phyloP scores from a whole-genome alignment of 2,113 vertebrate species.

The Salvator merianae region DNA sequence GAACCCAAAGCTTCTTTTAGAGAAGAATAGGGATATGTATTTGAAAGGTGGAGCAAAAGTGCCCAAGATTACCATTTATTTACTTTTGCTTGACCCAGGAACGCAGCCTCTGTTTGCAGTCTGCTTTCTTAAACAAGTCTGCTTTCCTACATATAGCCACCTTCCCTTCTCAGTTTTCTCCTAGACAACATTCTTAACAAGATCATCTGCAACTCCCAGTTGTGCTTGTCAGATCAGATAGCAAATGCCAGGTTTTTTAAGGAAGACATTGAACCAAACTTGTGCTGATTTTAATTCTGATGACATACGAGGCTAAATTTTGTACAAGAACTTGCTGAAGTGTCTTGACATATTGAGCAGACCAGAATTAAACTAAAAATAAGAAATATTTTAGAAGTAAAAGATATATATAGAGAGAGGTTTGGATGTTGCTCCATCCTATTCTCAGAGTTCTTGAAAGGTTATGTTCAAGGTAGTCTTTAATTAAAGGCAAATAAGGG shows the following conservation, averaged over 20 bases:
- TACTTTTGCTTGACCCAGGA: conserved; percentile 50
- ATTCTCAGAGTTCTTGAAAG: conserved; percentile 40
- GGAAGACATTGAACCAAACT: conserved; percentile 4
- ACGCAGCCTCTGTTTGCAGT: conserved; percentile 21
- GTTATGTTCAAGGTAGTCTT: conserved; percentile 14
- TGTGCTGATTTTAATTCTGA: conserved; percentile 30
- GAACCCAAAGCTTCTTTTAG: conserved; percentile 31
- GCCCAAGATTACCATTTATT: conserved; percentile 20
- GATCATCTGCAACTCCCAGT: neutral
- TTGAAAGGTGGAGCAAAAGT: conserved; percentile 21
- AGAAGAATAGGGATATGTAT: conserved; percentile 10
- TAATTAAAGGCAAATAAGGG: conserved; percentile 38
- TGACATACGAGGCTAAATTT: conserved; percentile 24
- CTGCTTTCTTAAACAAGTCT: conserved; percentile 19
- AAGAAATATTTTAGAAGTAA: conserved; percentile 22
- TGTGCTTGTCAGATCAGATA: neutral
- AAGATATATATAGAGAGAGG: neutral
- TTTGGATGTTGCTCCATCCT: conserved; percentile 37
- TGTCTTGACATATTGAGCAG: conserved; percentile 11
- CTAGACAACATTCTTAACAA: conserved; percentile 1
- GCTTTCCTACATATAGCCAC: conserved; percentile 18
- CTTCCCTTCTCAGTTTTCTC: conserved; percentile 50
- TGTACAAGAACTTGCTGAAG: conserved; percentile 4
- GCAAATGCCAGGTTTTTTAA: neutral
- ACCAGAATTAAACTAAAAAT: conserved; percentile 43